phyloP scores from a whole-genome alignment of 92 coral and sea anemone genomes.

The Meandrina meandrites region DNA sequence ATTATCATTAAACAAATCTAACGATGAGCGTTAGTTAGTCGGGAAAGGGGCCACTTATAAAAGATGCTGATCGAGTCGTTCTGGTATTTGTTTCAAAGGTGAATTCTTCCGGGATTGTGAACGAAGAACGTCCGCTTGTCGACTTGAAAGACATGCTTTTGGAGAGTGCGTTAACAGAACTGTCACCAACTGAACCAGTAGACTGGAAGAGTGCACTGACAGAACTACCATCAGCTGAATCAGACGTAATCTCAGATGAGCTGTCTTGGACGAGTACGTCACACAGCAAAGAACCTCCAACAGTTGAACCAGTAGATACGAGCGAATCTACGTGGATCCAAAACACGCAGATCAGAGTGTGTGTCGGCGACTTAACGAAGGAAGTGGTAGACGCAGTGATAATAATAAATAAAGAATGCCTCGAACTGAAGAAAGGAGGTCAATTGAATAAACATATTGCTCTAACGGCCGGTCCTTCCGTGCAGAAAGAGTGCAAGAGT shows the following conservation, averaged over 20 bases:
- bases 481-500: neutral
- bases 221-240: neutral
- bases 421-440: conserved; percentile 25
- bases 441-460: conserved; percentile 11
- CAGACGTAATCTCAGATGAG: neutral
- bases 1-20: neutral
- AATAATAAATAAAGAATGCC: conserved; percentile 6
- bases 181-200: neutral
- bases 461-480: neutral
- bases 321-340: conserved; percentile 6
- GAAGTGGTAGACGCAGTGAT: conserved; percentile 28
- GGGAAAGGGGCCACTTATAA: too few species aligned
- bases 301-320: neutral
- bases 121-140: neutral
- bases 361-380: conserved; percentile 25
- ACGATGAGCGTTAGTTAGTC: neutral
- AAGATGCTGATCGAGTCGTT: neutral
- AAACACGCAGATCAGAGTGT: conserved; percentile 2
- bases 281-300: neutral
- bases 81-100: neutral
- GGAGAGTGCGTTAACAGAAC: neutral
- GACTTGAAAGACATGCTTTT: neutral
- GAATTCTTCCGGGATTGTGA: neutral
- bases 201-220: neutral
- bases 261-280: neutral